Base-by-base conservation (phyloP, 2,797 vertebrate genomes). In the Arnoldichthys spilopterus region DNA sequence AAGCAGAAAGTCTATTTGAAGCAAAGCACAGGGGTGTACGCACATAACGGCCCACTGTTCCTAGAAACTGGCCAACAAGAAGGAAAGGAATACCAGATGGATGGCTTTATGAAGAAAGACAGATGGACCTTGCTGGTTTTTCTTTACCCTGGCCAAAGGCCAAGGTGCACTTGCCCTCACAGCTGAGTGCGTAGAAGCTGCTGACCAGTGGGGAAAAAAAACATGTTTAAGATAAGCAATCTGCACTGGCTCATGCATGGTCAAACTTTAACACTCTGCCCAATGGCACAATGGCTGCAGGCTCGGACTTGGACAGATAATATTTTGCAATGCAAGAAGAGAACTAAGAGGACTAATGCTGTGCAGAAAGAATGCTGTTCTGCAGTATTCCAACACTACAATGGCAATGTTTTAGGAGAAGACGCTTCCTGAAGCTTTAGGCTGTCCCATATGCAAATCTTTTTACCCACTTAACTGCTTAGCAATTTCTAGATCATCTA, bases 81-180 rank as follows among this genome's bases (percentile, higher is more conserved):
- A 20, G 32, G 74, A 59, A 64, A 82, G 68, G 71, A 76, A 78
- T 76, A 66, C 76, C 76, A 78, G 79, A 80, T 75, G 69, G 54
- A 80, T 71, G 62, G 74, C 62, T 78, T 80, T 43, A 78, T 82
- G 75, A 28, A 70, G 62, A 40, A 59, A 77, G 74, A 72, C 74
- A 68, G 75, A 78, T 79, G 82, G 80, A 67, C 49, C 67, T 68
- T 1, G 7, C 54, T 76, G 68, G 20, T 58, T 78, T 76, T 79
- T 70, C 76, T 83, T 78, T 76, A 80, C 69, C 45, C 70, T 81
- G 81, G 80, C 73, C 20, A 15, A 26, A 22, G 45, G 69, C 78
- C 82, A 82, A 69, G 3, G 45, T 62, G 20, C 37, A 24, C 72
- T 13, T 37, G 30, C 58, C 0, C 30, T 63, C 71, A 30, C 47